A percentile compares a stretch with the other conserved stretches of the same genome.
phyloP scores from a whole-genome alignment of 1,140 invertebrate genomes.

The Anastrepha ludens region DNA sequence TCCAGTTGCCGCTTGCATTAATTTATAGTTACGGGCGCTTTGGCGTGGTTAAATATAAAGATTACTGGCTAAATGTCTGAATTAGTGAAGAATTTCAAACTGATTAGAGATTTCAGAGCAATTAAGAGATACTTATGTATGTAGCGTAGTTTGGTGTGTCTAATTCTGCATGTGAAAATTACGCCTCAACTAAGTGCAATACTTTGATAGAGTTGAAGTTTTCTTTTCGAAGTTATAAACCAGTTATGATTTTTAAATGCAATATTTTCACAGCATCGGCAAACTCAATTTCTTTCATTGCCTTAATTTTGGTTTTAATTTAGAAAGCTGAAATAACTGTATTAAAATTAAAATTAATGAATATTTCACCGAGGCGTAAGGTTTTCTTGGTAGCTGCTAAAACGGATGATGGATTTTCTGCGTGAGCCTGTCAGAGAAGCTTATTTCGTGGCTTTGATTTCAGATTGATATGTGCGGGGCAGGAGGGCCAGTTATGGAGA shows the following conservation, averaged over 20 bases:
- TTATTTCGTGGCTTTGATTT: too few relatives aligned
- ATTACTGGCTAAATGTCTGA: slow-evolving; percentile 37
- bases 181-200: too few relatives aligned
- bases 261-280: neutral
- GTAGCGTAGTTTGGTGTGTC: neutral
- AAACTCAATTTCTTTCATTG: too few relatives aligned
- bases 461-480: too few relatives aligned
- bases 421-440: too few relatives aligned
- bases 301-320: too few relatives aligned
- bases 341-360: too few relatives aligned
- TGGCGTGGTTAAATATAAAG: neutral
- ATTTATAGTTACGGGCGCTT: neutral
- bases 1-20: neutral
- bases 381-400: too few relatives aligned
- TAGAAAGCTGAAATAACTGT: too few relatives aligned
- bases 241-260: slow-evolving; percentile 9
- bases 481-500: too few relatives aligned
- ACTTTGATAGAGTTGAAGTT: neutral
- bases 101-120: slow-evolving; percentile 25
- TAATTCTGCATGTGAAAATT: neutral
- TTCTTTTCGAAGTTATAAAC: neutral
- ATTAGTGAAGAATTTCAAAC: slow-evolving; percentile 15
- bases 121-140: neutral
- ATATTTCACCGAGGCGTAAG: too few relatives aligned
- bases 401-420: too few relatives aligned